Conservation (phyloP, 1,140 invertebrate species). For the Temnothorax nylanderi region DNA sequence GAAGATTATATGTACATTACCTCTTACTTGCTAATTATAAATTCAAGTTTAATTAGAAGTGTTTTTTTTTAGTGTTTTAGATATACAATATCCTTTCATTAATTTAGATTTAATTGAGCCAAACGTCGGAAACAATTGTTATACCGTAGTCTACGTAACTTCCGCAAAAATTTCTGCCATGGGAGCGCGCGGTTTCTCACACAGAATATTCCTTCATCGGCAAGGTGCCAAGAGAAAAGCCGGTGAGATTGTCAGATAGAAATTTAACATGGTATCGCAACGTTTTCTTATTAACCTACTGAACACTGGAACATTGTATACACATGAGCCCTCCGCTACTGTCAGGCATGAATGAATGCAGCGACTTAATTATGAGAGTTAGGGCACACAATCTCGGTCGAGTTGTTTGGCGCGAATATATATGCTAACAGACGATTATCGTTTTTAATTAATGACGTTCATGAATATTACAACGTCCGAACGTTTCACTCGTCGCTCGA, state of each 20-base stretch:
- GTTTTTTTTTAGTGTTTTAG: neutral
- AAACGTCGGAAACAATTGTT: constrained; percentile 17
- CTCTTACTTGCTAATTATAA: neutral
- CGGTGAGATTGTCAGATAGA: constrained; percentile 46
- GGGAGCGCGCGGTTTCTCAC: constrained; percentile 49
- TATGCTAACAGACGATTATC: constrained; percentile 55
- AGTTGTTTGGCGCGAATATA: constrained; percentile 26
- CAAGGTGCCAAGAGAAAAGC: constrained; percentile 19
- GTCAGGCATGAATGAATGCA: constrained; percentile 20
- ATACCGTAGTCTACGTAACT: constrained; percentile 18
- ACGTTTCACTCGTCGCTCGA: neutral
- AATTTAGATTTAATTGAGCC: constrained; percentile 39
- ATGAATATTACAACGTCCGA: constrained; percentile 63
- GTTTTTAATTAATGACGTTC: constrained; percentile 70
- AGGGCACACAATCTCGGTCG: constrained; percentile 18
- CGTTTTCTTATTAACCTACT: constrained; percentile 61
- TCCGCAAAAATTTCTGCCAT: constrained; percentile 56
- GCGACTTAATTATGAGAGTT: constrained; percentile 49
- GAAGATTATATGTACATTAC: neutral
- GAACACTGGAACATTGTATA: constrained; percentile 35
- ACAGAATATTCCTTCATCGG: constrained; percentile 27
- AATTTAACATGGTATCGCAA: constrained; percentile 57
- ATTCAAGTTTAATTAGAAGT: constrained; percentile 32
- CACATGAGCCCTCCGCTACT: neutral
- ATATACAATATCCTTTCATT: constrained; percentile 1